A percentile compares a stretch with the other conserved stretches of the same genome.
These are phyloP conservation scores for Coboldia fuscipes DNA, from an alignment of 1,140 invertebrate species.

Conservation along the genomic window DNA sequence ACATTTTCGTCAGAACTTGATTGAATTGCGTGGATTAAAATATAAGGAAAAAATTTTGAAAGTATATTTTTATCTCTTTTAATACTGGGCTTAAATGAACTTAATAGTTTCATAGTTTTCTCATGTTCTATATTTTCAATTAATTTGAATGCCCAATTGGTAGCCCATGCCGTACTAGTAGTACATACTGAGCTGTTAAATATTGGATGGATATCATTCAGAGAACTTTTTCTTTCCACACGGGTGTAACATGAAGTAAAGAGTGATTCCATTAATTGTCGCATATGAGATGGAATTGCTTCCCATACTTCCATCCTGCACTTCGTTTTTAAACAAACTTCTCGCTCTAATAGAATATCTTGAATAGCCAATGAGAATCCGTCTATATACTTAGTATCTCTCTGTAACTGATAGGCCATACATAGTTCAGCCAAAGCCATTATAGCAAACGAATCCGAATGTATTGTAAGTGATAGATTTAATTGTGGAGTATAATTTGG, in stretches of 20 bases:
- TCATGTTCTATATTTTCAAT: constrained; percentile 30
- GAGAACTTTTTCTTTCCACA: constrained; percentile 8
- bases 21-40: constrained; percentile 36
- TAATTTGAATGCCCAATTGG: constrained; percentile 36
- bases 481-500: constrained; percentile 27
- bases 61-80: constrained; percentile 40
- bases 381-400: constrained; percentile 31
- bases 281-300: constrained; percentile 36
- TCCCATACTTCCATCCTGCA: constrained; percentile 38
- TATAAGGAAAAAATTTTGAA: constrained; percentile 47
- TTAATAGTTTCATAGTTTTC: constrained; percentile 29
- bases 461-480: constrained; percentile 32
- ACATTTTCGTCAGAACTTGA: constrained; percentile 17
- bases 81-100: constrained; percentile 43
- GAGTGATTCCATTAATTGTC: constrained; percentile 47
- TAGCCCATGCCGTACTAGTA: constrained; percentile 49
- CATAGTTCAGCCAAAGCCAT: constrained; percentile 40
- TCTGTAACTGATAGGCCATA: constrained; percentile 48
- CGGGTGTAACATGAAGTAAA: constrained; percentile 38
- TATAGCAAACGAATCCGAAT: constrained; percentile 39
- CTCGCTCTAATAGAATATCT: constrained; percentile 45
- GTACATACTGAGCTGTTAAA: constrained; percentile 38
- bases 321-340: constrained; percentile 35
- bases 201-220: constrained; percentile 26
- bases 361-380: constrained; percentile 36